phyloP scores from a whole-genome alignment of 2,888 invertebrate species.

The Desoria tigrina region DNA sequence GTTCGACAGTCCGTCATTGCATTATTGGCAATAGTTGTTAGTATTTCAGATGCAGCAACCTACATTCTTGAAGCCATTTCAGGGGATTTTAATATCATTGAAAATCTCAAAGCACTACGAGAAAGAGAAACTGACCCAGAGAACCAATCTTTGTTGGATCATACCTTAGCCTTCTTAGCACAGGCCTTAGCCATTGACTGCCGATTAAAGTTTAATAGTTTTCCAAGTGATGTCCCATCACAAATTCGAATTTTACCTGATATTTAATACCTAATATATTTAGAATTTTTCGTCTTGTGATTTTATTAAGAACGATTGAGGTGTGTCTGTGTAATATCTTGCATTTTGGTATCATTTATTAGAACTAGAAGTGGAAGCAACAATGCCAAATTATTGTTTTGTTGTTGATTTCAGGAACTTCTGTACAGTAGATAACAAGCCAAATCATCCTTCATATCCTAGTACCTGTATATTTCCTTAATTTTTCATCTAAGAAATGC shows the following conservation, averaged over 20 bases:
- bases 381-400: neutral
- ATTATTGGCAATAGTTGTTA: slow-evolving; percentile 38
- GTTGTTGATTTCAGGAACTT: slow-evolving; percentile 5
- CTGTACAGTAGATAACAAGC: neutral
- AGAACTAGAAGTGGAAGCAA: neutral
- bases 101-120: slow-evolving; percentile 20
- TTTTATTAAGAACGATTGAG: neutral
- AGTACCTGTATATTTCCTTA: no score
- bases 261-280: slow-evolving; percentile 1
- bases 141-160: slow-evolving; percentile 21
- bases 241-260: slow-evolving; percentile 5
- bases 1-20: slow-evolving; percentile 43
- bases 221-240: neutral
- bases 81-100: slow-evolving; percentile 27
- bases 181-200: neutral
- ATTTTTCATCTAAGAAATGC: no score
- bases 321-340: neutral
- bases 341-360: neutral
- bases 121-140: slow-evolving; percentile 37
- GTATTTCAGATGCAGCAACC: slow-evolving; percentile 42
- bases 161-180: neutral
- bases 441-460: no score
- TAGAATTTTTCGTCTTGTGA: neutral
- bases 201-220: neutral
- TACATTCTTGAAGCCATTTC: slow-evolving; percentile 46